Evolutionary conservation across 1,140 invertebrate genomes (phyloP), one percentile per base, ranked within the genome.

Genomic region (Oryctes rhinoceros): DNA sequence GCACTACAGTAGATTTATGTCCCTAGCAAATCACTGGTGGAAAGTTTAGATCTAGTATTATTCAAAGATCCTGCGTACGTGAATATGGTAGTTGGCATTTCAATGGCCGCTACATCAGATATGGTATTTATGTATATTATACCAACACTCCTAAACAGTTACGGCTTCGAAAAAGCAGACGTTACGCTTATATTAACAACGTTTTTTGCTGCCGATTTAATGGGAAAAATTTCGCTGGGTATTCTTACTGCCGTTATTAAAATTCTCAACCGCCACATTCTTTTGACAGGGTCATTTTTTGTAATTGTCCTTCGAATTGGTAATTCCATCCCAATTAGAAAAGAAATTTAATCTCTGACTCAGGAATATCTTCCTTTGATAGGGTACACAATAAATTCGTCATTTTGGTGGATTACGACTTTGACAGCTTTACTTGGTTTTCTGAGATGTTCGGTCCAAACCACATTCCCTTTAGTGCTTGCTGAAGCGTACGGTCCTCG

Each of bases 41-140:
- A 82, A 76, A 78, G 79, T 9, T 80, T 86, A 37, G 85, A 87
- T 78, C 79, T 87, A 49, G 78, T 74, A n/a, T 77, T 87, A 49
- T 83, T 87, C 11, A 86, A 85, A 78, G 83, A 86, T 76, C 78
- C 82, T 1, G 79, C 80, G 20, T 87, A 84, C 76, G 76, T 86
- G 0, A 87, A 86, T 47, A 84, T 86, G 39, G 79, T 83, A 20
- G 49, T 85, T 20, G 86, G 86, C 15, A 79, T 86, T 44, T 81
- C 83, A 15, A 76, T 87, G 48, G 76, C 78, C 13, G 81, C 85
- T 53, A 86, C 83, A 1, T 81, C 82, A 3, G 86, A 87, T 81
- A 79, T 86, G 10, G 81, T 82, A 4, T 87, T 87, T 75, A 79
- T 86, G 7, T 83, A 84, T 3, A 80, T 87, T 10, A 81, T 85